Percentiles rank a stretch among this genome's conserved stretches.
Conservation (phyloP, 2,888 invertebrate species). For the Chirona hameri region DNA sequence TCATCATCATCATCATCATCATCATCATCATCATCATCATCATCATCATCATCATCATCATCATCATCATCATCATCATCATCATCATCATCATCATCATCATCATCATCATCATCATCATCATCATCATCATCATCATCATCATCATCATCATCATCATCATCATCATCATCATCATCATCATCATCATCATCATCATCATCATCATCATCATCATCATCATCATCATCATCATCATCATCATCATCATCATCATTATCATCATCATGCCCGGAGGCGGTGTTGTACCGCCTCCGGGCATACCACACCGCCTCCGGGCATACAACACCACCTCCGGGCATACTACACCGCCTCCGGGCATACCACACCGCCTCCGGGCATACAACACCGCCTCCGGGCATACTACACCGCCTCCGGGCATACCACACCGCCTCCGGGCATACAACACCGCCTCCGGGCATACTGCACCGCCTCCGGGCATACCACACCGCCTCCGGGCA, state of each 20-base stretch:
- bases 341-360: no score
- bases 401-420: no score
- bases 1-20: not conserved
- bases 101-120: constrained; percentile 8
- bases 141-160: constrained; percentile 23
- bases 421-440: no score
- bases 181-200: constrained; percentile 22
- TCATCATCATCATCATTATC: constrained; percentile 22
- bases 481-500: no score
- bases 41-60: constrained; percentile 24
- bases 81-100: constrained; percentile 8
- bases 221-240: constrained; percentile 22
- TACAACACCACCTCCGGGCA: no score
- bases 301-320: no score
- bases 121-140: constrained; percentile 22
- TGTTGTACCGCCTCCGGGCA: no score
- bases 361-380: no score
- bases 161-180: constrained; percentile 22
- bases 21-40: constrained; percentile 22
- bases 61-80: constrained; percentile 23
- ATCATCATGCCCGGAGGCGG: not conserved
- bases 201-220: constrained; percentile 22
- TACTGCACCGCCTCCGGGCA: no score
- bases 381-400: no score
- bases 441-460: no score